phyloP scores from a whole-genome alignment of 2,113 vertebrate species.

The Sander lucioperca region DNA sequence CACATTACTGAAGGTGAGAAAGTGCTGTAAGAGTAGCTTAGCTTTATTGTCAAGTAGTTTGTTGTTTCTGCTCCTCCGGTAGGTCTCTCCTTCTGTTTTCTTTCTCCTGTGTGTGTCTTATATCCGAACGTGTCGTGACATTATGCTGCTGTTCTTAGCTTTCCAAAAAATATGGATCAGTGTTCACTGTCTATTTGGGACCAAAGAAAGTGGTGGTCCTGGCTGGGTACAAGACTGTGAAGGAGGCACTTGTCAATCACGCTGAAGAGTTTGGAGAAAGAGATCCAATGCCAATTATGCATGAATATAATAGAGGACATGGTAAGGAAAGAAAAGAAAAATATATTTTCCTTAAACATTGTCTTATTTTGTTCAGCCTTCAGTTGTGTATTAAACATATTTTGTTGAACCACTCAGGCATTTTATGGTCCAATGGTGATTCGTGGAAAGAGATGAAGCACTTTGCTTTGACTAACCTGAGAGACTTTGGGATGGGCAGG shows the following conservation, averaged over 20 bases:
- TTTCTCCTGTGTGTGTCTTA: not conserved
- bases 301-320: not conserved
- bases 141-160: slow-evolving; percentile 15
- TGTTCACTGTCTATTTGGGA: slow-evolving; percentile 60
- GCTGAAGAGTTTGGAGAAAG: slow-evolving; percentile 53
- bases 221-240: slow-evolving; percentile 63
- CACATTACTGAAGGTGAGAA: slow-evolving; percentile 37
- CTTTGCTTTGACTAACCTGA: too few species aligned
- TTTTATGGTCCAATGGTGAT: not conserved
- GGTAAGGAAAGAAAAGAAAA: slow-evolving; percentile 6
- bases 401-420: slow-evolving; percentile 19
- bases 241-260: slow-evolving; percentile 53
- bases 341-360: too few species aligned
- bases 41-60: not conserved
- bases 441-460: too few species aligned
- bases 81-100: not conserved
- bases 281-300: fast-evolving
- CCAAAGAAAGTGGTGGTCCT: slow-evolving; percentile 64
- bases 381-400: not conserved
- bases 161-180: slow-evolving; percentile 59
- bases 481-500: too few species aligned
- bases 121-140: too few species aligned
- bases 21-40: not conserved
- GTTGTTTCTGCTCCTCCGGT: too few species aligned
- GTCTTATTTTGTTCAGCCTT: too few species aligned